Evolutionary conservation across 64 coral and sea anemone species (phyloP), one percentile per base, ranked within the genome.

Genomic region (Acropora yongei): DNA sequence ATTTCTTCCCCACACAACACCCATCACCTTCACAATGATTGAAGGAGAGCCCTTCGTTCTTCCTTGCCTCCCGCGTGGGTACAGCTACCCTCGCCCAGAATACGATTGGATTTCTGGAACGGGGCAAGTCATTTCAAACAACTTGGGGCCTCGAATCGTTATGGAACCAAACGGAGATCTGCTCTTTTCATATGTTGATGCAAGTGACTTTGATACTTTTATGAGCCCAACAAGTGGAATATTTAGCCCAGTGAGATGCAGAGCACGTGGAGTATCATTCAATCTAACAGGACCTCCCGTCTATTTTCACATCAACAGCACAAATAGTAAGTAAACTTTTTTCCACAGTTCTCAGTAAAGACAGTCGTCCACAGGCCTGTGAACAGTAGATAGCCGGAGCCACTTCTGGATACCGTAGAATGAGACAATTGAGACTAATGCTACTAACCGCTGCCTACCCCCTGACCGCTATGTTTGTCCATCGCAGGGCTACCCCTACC

Each of bases 101-200:
- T 92, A 92, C 19, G 40, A 58, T 13, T 92, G 90, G 90, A 12
- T 5, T 11, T 12, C 43, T 16, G 43, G 41, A 13, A 2, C 4
- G 4, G 42, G 44, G 4, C 8, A 12, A 0, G 12, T 16, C 3
- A 77, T 77, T 48, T 4, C 80, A 41, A 66, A 47, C 50, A 69
- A 20, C 58, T 17, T 1, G 0, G 3, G 5, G 13, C 82, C 82
- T 8, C 82, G 82, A 30, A 71, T 85, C 44, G 44, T 85, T 18
- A 85, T 11, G 63, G 82, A 85, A 11, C 82, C 82, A 68, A 69
- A 71, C 41, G 82, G 82, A n/a, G 82, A 69, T 85, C 44, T 85
- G 3, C 44, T 85, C 5, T 85, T 85, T 63, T 85, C 82, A 7
- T 71, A 2, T 4, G 82, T 85, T 44, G 44, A 17, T 3, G 16